Evolutionary conservation across 2,113 vertebrate genomes (phyloP), one percentile per base, ranked within the genome.

Genomic region (Megalops atlanticus): DNA sequence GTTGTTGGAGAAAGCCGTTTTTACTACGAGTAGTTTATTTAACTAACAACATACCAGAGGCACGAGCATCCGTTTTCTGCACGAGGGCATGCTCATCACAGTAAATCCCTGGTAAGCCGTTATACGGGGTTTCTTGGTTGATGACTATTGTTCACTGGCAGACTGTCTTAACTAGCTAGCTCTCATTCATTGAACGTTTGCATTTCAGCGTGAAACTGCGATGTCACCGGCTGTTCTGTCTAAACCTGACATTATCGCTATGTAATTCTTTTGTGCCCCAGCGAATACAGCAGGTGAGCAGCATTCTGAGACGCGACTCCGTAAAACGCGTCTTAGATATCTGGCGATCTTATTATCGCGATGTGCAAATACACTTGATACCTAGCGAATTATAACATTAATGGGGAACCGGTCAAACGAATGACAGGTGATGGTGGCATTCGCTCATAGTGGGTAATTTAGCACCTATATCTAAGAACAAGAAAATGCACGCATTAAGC

Each of bases 21-120:
- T 33, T 7, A 33, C 49, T 18, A 36, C 41, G 24, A 2, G 8
- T 35, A 47, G 40, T 24, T n/a, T n/a, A n/a, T n/a, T n/a, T n/a
- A 24, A 24, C 58, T 76, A 64, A 81, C 80, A 11, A 64, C n/a
- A 64, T 64, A 64, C 36, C 14, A 68, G 14, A 82, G 41, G 33
- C 12, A 36, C 49, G 35, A 47, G 64, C 75, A 71, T 39, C 81
- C 47, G 74, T 54, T 82, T 77, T 41, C 45, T 82, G 75, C 81
- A 82, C 24, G 68, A 77, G 71, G 81, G 21, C 75, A 77, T 82
- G 81, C 69, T 27, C 41, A 38, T 41, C 12, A 72, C 64, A 35
- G 43, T 40, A 36, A 41, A 40, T 77, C 35, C 49, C 80, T 77
- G 75, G 76, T 82, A 77, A 77, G 74, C 21, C 2, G 24, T 33